Evolutionary conservation across 2,113 vertebrate genomes (phyloP).

Genomic region (Todiramphus saurophagus): DNA sequence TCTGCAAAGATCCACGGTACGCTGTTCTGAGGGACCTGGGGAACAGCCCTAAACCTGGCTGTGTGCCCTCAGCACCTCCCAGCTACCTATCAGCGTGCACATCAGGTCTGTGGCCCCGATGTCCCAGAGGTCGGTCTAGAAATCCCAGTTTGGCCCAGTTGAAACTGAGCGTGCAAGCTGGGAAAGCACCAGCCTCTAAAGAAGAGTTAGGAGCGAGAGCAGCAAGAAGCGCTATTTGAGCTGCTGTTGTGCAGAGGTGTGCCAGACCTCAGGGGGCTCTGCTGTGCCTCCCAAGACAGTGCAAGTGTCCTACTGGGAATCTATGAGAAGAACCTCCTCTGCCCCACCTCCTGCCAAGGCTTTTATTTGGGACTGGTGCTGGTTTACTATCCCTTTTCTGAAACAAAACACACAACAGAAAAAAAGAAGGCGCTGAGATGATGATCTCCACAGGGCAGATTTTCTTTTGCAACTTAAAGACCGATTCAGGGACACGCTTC

Average conservation of each 20-base stretch:
- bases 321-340: not conserved
- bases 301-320: not conserved
- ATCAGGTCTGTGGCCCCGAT: not conserved
- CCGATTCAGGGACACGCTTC: not conserved
- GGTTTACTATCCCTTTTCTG: not conserved
- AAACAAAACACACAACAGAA: not conserved
- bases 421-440: not conserved
- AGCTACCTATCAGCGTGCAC: not conserved
- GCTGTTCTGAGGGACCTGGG: not conserved
- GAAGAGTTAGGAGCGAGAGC: not conserved
- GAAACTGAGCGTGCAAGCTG: not conserved
- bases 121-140: not conserved
- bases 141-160: not conserved
- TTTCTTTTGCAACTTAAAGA: not conserved
- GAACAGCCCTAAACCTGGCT: not conserved
- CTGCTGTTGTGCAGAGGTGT: not conserved
- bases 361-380: not conserved
- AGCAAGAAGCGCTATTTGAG: not conserved
- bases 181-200: not conserved
- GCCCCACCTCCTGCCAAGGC: rapidly evolving
- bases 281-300: not conserved
- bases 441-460: not conserved
- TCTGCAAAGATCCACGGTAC: not conserved
- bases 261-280: not conserved
- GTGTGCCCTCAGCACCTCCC: not conserved